Evolutionary conservation across 2,113 vertebrate genomes (phyloP).

Genomic region (Crotalus viridis): DNA sequence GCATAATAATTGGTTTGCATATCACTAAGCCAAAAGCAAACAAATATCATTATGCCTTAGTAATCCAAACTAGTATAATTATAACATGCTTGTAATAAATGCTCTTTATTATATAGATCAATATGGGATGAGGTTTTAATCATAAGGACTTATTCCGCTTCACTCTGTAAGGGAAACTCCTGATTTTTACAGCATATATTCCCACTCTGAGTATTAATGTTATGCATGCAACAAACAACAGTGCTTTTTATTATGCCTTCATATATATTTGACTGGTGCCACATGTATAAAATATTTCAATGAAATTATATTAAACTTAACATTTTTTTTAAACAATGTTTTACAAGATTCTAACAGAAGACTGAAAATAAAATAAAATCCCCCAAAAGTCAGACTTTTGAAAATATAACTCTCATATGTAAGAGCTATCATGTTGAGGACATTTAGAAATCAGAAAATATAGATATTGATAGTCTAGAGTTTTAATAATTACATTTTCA

Average conservation of each 20-base stretch:
- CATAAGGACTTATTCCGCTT: background rate
- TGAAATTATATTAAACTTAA: background rate
- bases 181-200: background rate
- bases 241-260: background rate
- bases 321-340: background rate
- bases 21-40: background rate
- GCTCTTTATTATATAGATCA: background rate
- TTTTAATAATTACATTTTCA: slow-evolving; percentile 37
- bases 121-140: background rate
- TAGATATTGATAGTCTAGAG: slow-evolving; percentile 30
- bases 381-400: background rate
- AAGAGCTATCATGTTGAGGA: background rate
- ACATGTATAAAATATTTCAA: background rate
- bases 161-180: background rate
- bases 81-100: background rate
- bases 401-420: background rate
- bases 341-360: background rate
- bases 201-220: background rate
- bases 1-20: background rate
- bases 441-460: slow-evolving; percentile 41
- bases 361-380: background rate
- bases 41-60: background rate
- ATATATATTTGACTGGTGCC: background rate
- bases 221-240: background rate
- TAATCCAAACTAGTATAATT: background rate